phyloP scores from a whole-genome alignment of 2,113 vertebrate species.

The Odontophorus gujanensis region DNA sequence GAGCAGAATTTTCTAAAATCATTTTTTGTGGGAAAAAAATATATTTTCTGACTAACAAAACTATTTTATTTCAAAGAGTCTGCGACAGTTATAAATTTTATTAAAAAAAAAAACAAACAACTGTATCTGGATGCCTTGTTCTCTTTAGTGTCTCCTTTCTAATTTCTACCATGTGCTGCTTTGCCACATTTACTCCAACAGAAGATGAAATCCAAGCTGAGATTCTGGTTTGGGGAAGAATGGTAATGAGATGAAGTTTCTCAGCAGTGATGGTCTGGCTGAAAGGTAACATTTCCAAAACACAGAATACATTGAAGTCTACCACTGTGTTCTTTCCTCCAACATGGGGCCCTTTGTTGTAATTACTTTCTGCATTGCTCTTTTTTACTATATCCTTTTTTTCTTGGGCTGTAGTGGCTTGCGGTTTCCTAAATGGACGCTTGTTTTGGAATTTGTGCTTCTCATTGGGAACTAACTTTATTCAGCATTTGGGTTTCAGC shows the following conservation, averaged over 20 bases:
- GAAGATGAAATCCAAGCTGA: conserved; percentile 18
- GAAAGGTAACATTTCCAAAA: not conserved
- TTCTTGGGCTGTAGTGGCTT: not conserved
- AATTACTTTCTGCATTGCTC: not conserved
- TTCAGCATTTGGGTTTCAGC: not conserved
- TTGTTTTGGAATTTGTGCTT: not conserved
- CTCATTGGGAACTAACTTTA: not conserved
- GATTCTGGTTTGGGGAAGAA: not conserved
- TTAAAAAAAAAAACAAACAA: no score
- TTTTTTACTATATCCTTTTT: not conserved
- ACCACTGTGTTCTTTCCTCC: not conserved
- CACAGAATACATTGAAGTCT: not conserved
- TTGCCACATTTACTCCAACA: not conserved
- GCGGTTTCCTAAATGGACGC: not conserved
- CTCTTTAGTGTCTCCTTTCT: not conserved
- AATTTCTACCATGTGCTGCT: conserved; percentile 8
- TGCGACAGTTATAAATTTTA: not conserved
- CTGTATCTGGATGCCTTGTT: not conserved
- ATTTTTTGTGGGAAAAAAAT: not conserved
- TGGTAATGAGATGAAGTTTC: not conserved
- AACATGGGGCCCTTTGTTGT: not conserved
- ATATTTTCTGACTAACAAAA: not conserved
- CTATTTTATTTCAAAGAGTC: not conserved
- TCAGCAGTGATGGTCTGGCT: not conserved
- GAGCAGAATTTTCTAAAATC: not conserved